Evolutionary conservation across 2,888 invertebrate species (phyloP).

Genomic region (Cecidostiba fungosa): DNA sequence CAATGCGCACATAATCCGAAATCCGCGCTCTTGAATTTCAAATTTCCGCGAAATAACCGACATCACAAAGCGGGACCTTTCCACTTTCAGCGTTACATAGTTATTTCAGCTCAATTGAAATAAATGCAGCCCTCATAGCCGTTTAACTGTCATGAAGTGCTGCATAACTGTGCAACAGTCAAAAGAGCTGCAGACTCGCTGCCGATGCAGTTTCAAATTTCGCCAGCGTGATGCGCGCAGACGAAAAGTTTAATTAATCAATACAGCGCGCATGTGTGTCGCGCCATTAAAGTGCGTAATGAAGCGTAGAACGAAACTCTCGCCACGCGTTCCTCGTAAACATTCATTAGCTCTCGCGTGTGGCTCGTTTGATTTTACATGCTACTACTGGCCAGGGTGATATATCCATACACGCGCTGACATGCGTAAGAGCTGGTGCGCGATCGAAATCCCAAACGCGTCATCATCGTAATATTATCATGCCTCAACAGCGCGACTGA

Average conservation of each 20-base stretch:
- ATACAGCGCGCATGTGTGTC: not conserved
- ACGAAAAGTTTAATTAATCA: not conserved
- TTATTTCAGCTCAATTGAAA: not conserved
- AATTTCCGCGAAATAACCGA: too few relatives aligned
- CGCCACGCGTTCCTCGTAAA: constrained; percentile 11
- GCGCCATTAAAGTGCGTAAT: constrained; percentile 43
- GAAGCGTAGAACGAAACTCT: constrained; percentile 3
- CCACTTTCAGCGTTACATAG: not conserved
- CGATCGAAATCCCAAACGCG: too few relatives aligned
- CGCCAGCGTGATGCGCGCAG: not conserved
- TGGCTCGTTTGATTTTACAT: constrained; percentile 5
- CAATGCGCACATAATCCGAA: too few relatives aligned
- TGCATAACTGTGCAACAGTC: too few relatives aligned
- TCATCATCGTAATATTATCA: not conserved
- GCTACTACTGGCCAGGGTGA: not conserved
- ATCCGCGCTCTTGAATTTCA: too few relatives aligned
- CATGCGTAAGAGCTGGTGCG: too few relatives aligned
- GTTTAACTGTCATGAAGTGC: not conserved
- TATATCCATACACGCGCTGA: too few relatives aligned
- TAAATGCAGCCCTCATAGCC: not conserved
- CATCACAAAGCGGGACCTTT: too few relatives aligned
- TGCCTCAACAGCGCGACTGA: not conserved
- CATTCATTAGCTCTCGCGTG: constrained; percentile 26
- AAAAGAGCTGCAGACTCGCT: too few relatives aligned
- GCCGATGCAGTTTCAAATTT: too few relatives aligned